Evolutionary conservation across 2,113 vertebrate species (phyloP).

Genomic region (Asarcornis scutulata): DNA sequence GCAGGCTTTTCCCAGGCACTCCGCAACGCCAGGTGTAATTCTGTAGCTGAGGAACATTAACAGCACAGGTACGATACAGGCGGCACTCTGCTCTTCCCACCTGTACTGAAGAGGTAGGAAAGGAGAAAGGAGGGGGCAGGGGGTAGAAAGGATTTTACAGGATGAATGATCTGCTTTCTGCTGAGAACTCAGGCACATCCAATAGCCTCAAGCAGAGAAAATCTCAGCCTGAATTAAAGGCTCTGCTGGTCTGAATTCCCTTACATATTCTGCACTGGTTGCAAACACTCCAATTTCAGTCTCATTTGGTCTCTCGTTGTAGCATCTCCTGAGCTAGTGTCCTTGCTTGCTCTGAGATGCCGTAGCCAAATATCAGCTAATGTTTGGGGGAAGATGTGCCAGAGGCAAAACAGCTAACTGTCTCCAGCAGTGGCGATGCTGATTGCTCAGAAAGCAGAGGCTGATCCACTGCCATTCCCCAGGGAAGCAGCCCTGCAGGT

Average conservation of each 20-base stretch:
- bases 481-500: background rate
- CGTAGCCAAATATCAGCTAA: background rate
- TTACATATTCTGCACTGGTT: background rate
- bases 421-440: rapidly evolving
- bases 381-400: background rate
- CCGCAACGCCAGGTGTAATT: background rate
- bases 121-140: background rate
- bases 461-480: background rate
- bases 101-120: background rate
- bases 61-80: background rate
- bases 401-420: background rate
- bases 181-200: constrained; percentile 48
- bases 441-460: background rate
- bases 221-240: constrained; percentile 61
- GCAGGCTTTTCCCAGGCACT: background rate
- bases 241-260: constrained; percentile 47
- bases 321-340: background rate
- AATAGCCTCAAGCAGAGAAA: constrained; percentile 60
- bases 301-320: background rate
- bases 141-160: background rate
- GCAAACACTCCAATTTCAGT: constrained; percentile 16
- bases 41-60: background rate
- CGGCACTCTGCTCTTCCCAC: background rate
- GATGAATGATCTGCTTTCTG: constrained; percentile 49
- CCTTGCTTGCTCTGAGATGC: constrained; percentile 33